phyloP scores from a whole-genome alignment of 92 coral and sea anemone species.

The Palythoa grandiflora region DNA sequence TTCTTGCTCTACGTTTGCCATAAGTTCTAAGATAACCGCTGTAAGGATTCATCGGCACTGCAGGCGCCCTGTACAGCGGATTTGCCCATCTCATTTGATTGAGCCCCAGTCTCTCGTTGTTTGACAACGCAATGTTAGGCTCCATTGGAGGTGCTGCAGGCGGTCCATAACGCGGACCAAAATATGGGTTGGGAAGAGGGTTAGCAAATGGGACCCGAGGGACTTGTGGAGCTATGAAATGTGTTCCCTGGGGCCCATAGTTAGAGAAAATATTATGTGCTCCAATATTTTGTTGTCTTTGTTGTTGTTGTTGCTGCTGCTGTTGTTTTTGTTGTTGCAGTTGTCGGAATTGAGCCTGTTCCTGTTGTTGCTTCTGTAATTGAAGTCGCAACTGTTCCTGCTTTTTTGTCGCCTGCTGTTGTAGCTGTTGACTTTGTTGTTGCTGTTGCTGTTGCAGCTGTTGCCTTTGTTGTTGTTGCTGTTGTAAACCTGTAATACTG shows the following conservation, averaged over 20 bases:
- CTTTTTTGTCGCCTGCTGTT: conserved; percentile 28
- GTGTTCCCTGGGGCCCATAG: conserved; percentile 40
- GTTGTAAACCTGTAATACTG: conserved; percentile 25
- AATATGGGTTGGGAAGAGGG: conserved; percentile 45
- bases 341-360: conserved; percentile 33
- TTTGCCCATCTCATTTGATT: conserved; percentile 43
- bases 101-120: conserved; percentile 38
- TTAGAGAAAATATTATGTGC: conserved; percentile 26
- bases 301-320: background rate
- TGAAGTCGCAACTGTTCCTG: conserved; percentile 13
- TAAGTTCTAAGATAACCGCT: conserved; percentile 75
- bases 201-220: conserved; percentile 41
- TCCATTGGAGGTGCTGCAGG: conserved; percentile 45
- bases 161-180: conserved; percentile 48
- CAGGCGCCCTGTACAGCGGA: conserved; percentile 46
- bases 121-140: conserved; percentile 45
- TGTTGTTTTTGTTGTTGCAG: conserved; percentile 5
- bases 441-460: conserved; percentile 30
- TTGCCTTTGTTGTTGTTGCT: conserved; percentile 8
- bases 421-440: conserved; percentile 20
- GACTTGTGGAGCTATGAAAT: conserved; percentile 41
- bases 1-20: conserved; percentile 74
- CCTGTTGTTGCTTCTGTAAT: conserved; percentile 37
- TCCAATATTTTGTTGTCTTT: conserved; percentile 26
- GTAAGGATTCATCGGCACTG: conserved; percentile 44